Evolutionary conservation across 2,113 vertebrate species (phyloP).

Genomic region (Deroptyus accipitrinus): DNA sequence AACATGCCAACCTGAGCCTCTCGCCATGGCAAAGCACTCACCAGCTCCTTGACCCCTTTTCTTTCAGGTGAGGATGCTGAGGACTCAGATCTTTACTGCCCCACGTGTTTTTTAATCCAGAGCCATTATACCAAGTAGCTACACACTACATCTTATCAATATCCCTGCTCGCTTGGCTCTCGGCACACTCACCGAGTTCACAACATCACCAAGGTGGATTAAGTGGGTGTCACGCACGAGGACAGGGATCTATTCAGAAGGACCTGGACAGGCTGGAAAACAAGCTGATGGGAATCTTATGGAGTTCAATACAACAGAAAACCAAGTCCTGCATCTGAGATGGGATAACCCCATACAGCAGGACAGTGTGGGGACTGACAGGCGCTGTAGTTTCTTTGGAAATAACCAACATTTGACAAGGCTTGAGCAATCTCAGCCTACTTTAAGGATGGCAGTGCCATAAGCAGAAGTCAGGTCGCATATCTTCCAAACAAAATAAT

Average conservation of each 20-base stretch:
- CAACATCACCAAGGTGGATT: neutral
- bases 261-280: neutral
- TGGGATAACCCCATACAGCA: neutral
- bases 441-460: neutral
- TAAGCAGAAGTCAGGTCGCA: neutral
- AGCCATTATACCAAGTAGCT: neutral
- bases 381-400: neutral
- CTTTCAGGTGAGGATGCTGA: neutral
- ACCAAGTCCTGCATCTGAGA: neutral
- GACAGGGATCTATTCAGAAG: neutral
- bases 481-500: neutral
- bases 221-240: fast-evolving
- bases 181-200: neutral
- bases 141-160: neutral
- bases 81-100: neutral
- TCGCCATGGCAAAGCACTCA: neutral
- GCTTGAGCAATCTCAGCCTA: neutral
- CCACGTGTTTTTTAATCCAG: neutral
- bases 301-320: neutral
- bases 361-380: neutral
- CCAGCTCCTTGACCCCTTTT: neutral
- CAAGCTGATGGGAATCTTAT: neutral
- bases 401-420: neutral
- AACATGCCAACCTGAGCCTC: fast-evolving
- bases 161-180: neutral